These are phyloP conservation scores for Capitella teleta DNA, from an alignment of 1,140 invertebrate genomes.

Conservation along the genomic window DNA sequence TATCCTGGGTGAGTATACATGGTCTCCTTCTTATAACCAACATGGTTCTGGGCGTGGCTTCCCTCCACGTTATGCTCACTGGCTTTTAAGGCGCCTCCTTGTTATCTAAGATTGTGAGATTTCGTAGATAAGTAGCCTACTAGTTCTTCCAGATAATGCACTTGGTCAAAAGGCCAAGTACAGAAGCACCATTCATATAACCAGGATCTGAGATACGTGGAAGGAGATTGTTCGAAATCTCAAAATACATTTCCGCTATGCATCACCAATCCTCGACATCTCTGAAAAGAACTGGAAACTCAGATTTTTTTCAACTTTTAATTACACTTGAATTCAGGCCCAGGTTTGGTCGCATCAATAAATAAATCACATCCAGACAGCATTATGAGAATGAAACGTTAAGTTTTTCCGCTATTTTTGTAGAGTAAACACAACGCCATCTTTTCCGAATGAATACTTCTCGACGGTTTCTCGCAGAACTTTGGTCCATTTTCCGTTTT, in stretches of 20 bases:
- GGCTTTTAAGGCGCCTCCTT: no score
- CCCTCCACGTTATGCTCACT: no score
- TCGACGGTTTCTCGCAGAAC: slow-evolving; percentile 27
- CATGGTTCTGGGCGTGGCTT: no score
- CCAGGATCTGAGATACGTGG: neutral
- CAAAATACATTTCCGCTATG: neutral
- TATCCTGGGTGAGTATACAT: no score
- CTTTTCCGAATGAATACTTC: slow-evolving; percentile 31
- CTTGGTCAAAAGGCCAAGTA: no score
- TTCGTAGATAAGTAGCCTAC: neutral
- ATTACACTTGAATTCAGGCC: neutral
- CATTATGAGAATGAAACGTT: neutral
- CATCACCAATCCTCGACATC: neutral
- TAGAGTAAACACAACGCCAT: slow-evolving; percentile 24
- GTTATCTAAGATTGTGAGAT: neutral
- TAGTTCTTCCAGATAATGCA: no score
- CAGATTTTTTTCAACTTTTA: neutral
- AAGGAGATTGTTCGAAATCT: neutral
- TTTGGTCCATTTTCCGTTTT: slow-evolving; percentile 24
- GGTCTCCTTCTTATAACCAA: no score
- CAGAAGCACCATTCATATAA: neutral
- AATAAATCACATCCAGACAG: neutral
- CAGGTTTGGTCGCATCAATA: neutral
- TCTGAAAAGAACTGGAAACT: neutral
- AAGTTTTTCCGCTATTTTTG: neutral